Evolutionary conservation across 2,888 invertebrate genomes (phyloP), one percentile per base, ranked within the genome.

Genomic region (Nezara viridula): DNA sequence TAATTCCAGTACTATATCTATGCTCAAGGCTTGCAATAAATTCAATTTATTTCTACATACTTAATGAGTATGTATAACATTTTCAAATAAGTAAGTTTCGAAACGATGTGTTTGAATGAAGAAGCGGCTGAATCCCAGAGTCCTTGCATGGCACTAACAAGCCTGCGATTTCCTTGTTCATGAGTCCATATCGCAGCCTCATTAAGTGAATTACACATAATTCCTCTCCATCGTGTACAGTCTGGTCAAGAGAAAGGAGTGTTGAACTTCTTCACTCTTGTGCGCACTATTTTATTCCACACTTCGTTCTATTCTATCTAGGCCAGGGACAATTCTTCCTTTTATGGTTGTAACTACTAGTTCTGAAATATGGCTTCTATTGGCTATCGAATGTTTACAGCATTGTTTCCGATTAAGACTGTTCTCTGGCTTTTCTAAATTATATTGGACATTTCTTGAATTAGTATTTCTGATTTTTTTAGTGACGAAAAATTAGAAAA

Each of bases 161-260:
- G 86, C 47, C 88, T n/a, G 49, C 73, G 47, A 73, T 88, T 88
- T 88, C 88, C 88, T 73, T 88, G 88, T 88, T 88, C 88, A 73
- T 73, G 88, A 73, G 73, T 47, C 88, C 88, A 88, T 88, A 73
- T 88, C 88, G 88, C 14, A 73, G 66, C 77, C 77, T 88, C 88
- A 88, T 88, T 88, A 88, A 73, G 47, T 49, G 73, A 88, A 88
- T 88, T 88, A 88, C 77, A 73, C 37, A 40, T 88, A 88, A 88
- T 73, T 73, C 24, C 73, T 73, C 32, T 50, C 32, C 60, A 32
- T 60, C n/a, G 21, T 55, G 55, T 77, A 77, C 24, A 77, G 77
- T 77, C 77, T 44, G 40, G 77, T 77, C 77, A 77, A 44, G 77
- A 24, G 77, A 77, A 77, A 77, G 77, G 77, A 40, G 60, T 60